phyloP scores from a whole-genome alignment of 2,888 invertebrate species.

The Hipparchia semele region DNA sequence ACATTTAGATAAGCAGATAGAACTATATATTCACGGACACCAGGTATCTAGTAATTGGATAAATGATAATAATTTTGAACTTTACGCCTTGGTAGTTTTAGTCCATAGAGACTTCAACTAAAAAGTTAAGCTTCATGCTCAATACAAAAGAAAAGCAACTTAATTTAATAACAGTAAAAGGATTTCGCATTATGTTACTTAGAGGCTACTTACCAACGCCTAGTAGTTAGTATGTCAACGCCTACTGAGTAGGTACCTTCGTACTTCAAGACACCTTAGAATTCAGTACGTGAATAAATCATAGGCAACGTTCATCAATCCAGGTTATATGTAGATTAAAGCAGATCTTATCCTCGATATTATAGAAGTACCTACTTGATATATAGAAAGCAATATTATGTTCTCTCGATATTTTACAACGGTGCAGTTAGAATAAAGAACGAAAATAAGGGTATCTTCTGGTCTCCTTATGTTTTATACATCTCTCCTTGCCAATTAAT shows the following conservation, averaged over 20 bases:
- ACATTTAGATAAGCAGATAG: not conserved
- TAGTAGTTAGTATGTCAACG: not conserved
- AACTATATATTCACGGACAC: not conserved
- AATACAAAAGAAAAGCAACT: not conserved
- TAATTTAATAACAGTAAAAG: slow-evolving; percentile 13
- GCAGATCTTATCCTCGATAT: slow-evolving; percentile 3
- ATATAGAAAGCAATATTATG: not conserved
- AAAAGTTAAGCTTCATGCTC: too few relatives aligned
- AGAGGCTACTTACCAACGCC: not conserved
- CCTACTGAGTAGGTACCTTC: not conserved
- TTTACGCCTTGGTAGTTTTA: too few relatives aligned
- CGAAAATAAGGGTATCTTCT: not conserved
- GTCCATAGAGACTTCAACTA: too few relatives aligned
- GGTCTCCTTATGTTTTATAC: not conserved
- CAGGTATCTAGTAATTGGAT: not conserved
- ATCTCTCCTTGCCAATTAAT: too few relatives aligned
- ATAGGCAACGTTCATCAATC: slow-evolving; percentile 17
- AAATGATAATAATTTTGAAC: not conserved
- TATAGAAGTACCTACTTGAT: not conserved
- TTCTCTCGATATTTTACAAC: not conserved
- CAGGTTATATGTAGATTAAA: slow-evolving; percentile 8
- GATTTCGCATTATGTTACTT: slow-evolving; percentile 5
- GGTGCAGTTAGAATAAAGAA: not conserved
- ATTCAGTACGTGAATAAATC: slow-evolving; percentile 17
- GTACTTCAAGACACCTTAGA: not conserved